Base-by-base conservation (phyloP, 2,888 invertebrate species). In the Charanyca ferruginea region DNA sequence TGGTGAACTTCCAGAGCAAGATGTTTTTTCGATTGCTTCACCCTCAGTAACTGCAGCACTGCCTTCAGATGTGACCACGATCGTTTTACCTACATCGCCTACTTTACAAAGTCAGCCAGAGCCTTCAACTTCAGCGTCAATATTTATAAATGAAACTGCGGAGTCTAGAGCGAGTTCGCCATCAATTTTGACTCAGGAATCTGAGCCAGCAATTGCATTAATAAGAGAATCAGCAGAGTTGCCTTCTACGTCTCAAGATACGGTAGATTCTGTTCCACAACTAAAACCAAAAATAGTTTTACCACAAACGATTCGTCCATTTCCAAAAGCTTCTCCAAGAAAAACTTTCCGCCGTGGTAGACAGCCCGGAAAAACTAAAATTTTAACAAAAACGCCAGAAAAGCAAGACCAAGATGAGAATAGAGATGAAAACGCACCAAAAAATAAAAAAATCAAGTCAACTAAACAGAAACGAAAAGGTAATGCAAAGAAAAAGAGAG, bases 321-420 rank as follows among this genome's bases (percentile, higher is more conserved):
- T 60, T 55, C 66, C 60, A 28, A 66, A 61, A 66, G 60, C 61
- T 41, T n/a, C 42, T 28, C 66, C 66, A 9, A 55, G 55, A 55
- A 55, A 55, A 22, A 35, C 16, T 16, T 28, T 25, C 38, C n/a
- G 38, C 16, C 54, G 63, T 54, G 54, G 38, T 35, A 47, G 54
- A 20, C 63, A 55, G 41, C 63, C 55, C 23, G 42, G 41, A 25
- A 53, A 62, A 53, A 62, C 61, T 44, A 47, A 53, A 62, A 53
- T 62, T 32, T 53, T 61, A 28, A 49, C 48, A 11, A 28, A 49
- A 49, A 47, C 47, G 20, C 48, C 59, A n/a, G n/a, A 49, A 41
- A 59, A 48, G 38, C 41, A 28, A 51, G 42, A 59, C 11, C 38
- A 42, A 59, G 38, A 41, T 44, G 57, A 45, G 13, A n/a, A 45